phyloP scores from a whole-genome alignment of 2,888 invertebrate species.

The Acrobasis suavella region DNA sequence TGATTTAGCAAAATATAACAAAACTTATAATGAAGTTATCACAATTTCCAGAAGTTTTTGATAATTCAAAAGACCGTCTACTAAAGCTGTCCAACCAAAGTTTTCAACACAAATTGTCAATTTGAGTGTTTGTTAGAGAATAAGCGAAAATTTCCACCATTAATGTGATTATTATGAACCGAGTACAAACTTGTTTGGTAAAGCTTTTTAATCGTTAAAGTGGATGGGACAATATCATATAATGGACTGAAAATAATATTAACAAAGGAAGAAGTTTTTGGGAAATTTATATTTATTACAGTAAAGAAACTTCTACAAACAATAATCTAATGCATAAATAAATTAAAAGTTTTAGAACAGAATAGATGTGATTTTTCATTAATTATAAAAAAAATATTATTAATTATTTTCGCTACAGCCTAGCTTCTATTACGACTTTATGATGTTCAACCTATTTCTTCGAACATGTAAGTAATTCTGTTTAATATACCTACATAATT shows the following conservation, averaged over 20 bases:
- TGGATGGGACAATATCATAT: neutral
- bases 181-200: constrained; percentile 1
- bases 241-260: neutral
- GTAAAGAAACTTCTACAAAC: too few species aligned
- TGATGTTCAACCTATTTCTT: too few species aligned
- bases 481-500: too few species aligned
- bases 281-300: too few species aligned
- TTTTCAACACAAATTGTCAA: constrained; percentile 15
- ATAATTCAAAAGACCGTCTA: neutral
- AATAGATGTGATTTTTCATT: too few species aligned
- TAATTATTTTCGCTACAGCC: too few species aligned
- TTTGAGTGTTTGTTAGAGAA: constrained; percentile 15
- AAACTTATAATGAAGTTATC: neutral
- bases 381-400: too few species aligned
- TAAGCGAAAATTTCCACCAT: constrained; percentile 10
- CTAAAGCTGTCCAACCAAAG: constrained; percentile 6
- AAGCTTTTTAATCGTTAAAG: constrained; percentile 3
- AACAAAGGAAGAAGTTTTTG: neutral
- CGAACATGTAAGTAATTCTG: too few species aligned
- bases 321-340: too few species aligned
- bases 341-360: too few species aligned
- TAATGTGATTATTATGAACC: constrained; percentile 15
- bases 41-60: neutral
- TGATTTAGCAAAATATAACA: neutral
- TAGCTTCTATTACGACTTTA: too few species aligned